Evolutionary conservation across 2,888 invertebrate species (phyloP), one percentile per base, ranked within the genome.

Genomic region (Dasysyrphus albostriatus): DNA sequence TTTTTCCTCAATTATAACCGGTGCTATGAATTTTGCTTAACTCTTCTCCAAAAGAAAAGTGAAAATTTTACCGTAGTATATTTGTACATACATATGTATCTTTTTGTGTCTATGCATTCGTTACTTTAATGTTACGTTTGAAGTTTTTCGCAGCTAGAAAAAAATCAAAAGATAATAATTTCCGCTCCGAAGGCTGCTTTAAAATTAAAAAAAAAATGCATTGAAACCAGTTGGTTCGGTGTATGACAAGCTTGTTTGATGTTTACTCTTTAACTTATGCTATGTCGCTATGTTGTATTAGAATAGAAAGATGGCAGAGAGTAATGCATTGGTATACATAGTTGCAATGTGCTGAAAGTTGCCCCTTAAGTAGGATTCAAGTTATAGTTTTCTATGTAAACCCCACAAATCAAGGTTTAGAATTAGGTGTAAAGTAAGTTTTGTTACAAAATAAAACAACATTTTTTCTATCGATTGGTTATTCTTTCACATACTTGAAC

Each of bases 151-250:
- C 24, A 24, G 24, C 3, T 24, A 24, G 24, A 24, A 24, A 24
- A 24, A 32, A 6, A 16, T 10, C 19, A 49, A 19, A 19, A 19
- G 12, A 5, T 16, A 49, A 14, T 14, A 0, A 29, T 51, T 6
- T 24, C 2, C 24, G 6, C 24, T 51, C 7, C 14, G 12, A 51
- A 56, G 32, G 56, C 56, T 32, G 2, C n/a, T 2, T 56, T n/a
- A 32, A 32, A n/a, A 7, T 32, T 32, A n/a, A 8, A 54, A 6
- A 54, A 56, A 32, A 42, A 42, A 4, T 29, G 29, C 32, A 29
- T 56, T 5, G 9, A 56, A 56, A 56, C 56, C 56, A 32, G 56
- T 56, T 56, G 32, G 32, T 56, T 32, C 14, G 32, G 56, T 32
- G 7, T 9, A 9, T 32, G 56, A 32, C 9, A 56, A 51, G 32